These are phyloP conservation scores for Noctua comes DNA, from an alignment of 2,888 invertebrate genomes.

Conservation along the genomic window DNA sequence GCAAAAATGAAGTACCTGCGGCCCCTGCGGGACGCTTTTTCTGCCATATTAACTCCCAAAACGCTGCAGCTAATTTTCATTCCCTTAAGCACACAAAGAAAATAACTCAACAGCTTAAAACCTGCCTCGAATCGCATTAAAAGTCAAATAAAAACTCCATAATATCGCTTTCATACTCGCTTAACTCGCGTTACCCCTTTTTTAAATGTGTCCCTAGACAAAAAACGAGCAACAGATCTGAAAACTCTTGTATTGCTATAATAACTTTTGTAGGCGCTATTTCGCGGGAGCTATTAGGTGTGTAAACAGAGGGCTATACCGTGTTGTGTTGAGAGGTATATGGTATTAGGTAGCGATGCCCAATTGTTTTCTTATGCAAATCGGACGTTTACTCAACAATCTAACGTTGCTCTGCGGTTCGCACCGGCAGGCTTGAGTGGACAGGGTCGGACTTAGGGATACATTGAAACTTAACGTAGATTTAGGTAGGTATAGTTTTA, in stretches of 20 bases:
- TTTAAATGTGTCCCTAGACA: constrained; percentile 55
- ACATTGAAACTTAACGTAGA: neutral
- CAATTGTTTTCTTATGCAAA: constrained; percentile 83
- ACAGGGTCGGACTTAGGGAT: constrained; percentile 38
- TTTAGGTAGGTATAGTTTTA: neutral
- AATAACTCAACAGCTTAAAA: constrained; percentile 40
- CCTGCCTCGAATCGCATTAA: constrained; percentile 43
- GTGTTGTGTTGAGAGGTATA: constrained; percentile 25
- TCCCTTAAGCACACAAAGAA: constrained; percentile 34
- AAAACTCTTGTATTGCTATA: constrained; percentile 54
- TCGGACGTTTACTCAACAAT: constrained; percentile 74
- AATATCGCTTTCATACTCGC: constrained; percentile 40
- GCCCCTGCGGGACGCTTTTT: constrained; percentile 22
- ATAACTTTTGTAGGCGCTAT: constrained; percentile 56
- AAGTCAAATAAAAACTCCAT: constrained; percentile 46
- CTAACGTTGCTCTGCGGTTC: constrained; percentile 62
- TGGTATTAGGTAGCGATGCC: constrained; percentile 55
- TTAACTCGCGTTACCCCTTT: constrained; percentile 34
- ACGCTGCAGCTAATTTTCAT: constrained; percentile 32
- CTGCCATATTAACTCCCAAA: constrained; percentile 35
- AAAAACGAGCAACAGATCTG: constrained; percentile 56
- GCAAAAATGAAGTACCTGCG: neutral
- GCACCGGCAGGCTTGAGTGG: constrained; percentile 58
- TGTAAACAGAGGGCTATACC: constrained; percentile 51
- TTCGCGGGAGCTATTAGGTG: constrained; percentile 37